These are phyloP conservation scores for Corythornis madagascariensis DNA, from an alignment of 2,113 vertebrate species.

Conservation along the genomic window DNA sequence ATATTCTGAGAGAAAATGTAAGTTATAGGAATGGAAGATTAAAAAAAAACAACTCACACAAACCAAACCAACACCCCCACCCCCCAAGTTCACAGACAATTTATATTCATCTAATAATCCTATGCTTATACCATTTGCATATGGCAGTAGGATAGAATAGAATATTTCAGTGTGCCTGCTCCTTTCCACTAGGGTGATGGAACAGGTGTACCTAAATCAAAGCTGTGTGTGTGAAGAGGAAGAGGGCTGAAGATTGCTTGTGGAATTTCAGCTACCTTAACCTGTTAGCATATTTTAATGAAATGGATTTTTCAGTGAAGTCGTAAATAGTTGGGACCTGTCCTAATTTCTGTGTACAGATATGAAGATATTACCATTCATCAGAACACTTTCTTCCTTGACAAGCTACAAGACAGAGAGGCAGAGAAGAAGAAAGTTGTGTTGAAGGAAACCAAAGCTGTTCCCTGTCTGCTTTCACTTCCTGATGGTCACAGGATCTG, in stretches of 20 bases:
- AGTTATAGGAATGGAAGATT: neutral
- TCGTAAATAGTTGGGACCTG: neutral
- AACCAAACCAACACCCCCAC: too few species aligned
- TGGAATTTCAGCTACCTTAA: neutral
- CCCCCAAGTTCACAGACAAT: neutral
- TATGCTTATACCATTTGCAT: neutral
- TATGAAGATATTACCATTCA: neutral
- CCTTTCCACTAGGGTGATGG: neutral
- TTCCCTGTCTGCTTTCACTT: neutral
- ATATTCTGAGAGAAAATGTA: neutral
- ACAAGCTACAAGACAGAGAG: neutral
- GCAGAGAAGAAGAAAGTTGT: neutral
- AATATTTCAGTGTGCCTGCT: neutral
- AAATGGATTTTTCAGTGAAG: neutral
- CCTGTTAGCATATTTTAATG: neutral
- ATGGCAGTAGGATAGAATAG: neutral
- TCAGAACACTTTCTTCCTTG: neutral
- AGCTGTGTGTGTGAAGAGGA: neutral
- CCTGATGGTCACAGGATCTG: neutral
- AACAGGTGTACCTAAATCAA: neutral
- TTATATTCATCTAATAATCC: neutral
- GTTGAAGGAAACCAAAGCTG: neutral
- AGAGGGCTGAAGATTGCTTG: neutral
- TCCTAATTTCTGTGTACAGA: neutral
- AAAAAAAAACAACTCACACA: neutral